phyloP scores from a whole-genome alignment of 2,888 invertebrate genomes.

The Pseudococcus longispinus region DNA sequence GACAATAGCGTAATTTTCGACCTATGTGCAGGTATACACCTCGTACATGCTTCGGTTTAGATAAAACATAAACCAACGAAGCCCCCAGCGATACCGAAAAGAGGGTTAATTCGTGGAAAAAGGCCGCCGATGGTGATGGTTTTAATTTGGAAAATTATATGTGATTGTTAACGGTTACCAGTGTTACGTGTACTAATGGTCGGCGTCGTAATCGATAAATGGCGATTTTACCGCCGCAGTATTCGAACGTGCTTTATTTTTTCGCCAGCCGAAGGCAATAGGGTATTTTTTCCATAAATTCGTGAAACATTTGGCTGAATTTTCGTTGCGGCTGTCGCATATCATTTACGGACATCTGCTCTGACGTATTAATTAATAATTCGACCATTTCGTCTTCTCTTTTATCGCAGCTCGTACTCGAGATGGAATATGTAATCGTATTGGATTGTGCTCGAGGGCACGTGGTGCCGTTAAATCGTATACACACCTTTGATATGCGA shows the following conservation, averaged over 20 bases:
- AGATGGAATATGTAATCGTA: background rate
- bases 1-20: background rate
- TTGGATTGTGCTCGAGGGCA: background rate
- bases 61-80: too few species aligned
- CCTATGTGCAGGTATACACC: background rate
- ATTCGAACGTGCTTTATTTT: constrained; percentile 10
- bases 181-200: background rate
- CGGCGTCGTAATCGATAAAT: background rate
- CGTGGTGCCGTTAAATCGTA: background rate
- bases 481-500: background rate
- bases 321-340: background rate
- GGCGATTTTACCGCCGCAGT: background rate
- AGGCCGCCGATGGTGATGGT: background rate
- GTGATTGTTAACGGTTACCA: constrained; percentile 31
- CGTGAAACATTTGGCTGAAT: background rate
- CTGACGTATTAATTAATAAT: background rate
- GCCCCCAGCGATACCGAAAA: background rate
- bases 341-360: background rate
- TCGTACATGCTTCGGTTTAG: background rate
- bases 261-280: background rate
- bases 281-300: background rate
- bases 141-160: constrained; percentile 30
- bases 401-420: background rate
- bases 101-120: constrained; percentile 19
- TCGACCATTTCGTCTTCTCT: background rate